Evolutionary conservation across 2,797 vertebrate species (phyloP), one percentile per base, ranked within the genome.

Genomic region (Lindbergichthys nudifrons): DNA sequence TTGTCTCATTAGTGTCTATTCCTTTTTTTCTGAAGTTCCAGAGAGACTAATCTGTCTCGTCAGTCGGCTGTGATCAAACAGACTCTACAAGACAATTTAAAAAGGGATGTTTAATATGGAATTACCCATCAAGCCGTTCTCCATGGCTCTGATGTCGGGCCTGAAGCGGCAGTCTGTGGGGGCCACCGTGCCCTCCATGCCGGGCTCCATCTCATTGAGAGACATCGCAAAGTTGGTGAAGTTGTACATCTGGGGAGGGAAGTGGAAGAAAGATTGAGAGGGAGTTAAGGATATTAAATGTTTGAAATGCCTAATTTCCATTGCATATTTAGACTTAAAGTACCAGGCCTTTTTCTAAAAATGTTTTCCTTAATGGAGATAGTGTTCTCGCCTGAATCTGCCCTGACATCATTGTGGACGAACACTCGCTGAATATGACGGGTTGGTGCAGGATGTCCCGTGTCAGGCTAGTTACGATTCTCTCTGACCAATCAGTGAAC

Each of bases 221-320:
- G 96, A 95, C 96, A 99, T 97, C 2, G 98, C 97, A 84, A 99
- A 99, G 21, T 93, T 95, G 1, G 98, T 99, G 77, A 99, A 99
- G 88, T 96, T 98, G 89, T 99, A 99, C 96, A 97, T 99, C 98
- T 99, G 89, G 45, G 70, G 60, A 52, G 42, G 88, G 53, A 47
- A 36, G 32, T 36, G 32, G 36, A 52, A 47, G 48, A 51, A 51
- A 19, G 21, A 36, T 36, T 36, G 14, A 74, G 60, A 32, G 11
- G 16, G 10, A 67, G n/a, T 23, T 56, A 48, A 2, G 8, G 15
- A 53, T 4, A n/a, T 12, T 15, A 18, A 30, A 36, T 7, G 32
- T 36, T 36, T 36, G 32, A 9, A 36, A 36, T 36, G 32, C 32
- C 32, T 36, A 9, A 36, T 36, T 36, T 36, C 32, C 32, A 36